Percentiles rank a stretch among this genome's conserved stretches.
Evolutionary conservation across 2,888 invertebrate species (phyloP).

Genomic region (Troides aeacus): DNA sequence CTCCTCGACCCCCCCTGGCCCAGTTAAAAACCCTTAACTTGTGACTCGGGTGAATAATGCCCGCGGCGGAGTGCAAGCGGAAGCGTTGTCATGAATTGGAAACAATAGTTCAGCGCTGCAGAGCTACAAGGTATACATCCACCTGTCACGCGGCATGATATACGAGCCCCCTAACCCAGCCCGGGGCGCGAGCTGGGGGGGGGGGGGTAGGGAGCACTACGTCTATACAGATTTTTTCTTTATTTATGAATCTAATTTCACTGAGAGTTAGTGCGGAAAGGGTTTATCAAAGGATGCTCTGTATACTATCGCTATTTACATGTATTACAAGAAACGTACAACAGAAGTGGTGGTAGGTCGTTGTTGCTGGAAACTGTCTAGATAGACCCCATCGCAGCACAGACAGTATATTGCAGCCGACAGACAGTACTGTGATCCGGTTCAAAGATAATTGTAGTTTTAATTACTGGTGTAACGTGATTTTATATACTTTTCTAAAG

Average conservation of each 20-base stretch:
- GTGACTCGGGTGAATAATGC: constrained; percentile 19
- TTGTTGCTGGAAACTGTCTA: too few species aligned
- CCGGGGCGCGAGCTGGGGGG: too few species aligned
- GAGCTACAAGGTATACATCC: constrained; percentile 2
- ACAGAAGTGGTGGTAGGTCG: too few species aligned
- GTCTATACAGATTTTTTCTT: background rate
- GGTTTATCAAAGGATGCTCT: background rate
- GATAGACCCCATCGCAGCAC: too few species aligned
- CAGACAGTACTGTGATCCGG: too few species aligned
- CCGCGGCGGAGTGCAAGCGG: constrained; percentile 1
- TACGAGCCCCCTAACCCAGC: background rate
- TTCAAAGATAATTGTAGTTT: too few species aligned
- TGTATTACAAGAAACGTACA: too few species aligned
- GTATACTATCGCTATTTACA: background rate
- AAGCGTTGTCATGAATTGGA: constrained; percentile 25
- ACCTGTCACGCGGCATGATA: constrained; percentile 18
- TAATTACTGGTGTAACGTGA: too few species aligned
- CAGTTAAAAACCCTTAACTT: constrained; percentile 27
- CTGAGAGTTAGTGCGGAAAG: background rate
- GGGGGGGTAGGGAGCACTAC: too few species aligned
- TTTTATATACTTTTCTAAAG: too few species aligned
- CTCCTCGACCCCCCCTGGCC: constrained; percentile 5
- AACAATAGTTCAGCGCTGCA: constrained; percentile 25
- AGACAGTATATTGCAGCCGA: too few species aligned
- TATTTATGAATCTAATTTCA: constrained; percentile 9